Percentiles rank a stretch among this genome's conserved stretches.
Evolutionary conservation across 2,797 vertebrate genomes (phyloP).

Genomic region (Parauchenoglanis punctatus): DNA sequence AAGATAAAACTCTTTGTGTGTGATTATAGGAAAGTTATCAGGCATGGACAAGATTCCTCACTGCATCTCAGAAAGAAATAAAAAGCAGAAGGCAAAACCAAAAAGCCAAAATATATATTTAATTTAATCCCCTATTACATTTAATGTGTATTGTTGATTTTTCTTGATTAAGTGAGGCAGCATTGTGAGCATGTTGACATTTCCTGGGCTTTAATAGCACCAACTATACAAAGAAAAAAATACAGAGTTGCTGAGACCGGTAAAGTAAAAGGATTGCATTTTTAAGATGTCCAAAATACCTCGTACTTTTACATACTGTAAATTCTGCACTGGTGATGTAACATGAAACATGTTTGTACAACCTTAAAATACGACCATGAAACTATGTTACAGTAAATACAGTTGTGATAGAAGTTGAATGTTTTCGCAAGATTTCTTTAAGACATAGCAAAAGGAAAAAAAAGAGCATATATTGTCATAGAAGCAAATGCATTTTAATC

Average conservation of each 20-base stretch:
- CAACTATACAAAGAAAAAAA: neutral
- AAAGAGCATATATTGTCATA: neutral
- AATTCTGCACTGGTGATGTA: neutral
- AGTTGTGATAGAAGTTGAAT: neutral
- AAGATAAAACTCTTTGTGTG: neutral
- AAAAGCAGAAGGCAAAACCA: neutral
- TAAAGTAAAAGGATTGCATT: neutral
- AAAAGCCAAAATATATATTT: neutral
- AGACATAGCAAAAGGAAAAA: neutral
- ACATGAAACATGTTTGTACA: neutral
- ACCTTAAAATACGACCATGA: neutral
- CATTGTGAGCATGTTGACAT: neutral
- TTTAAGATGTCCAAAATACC: neutral
- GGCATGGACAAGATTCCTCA: neutral
- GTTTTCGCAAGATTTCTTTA: neutral
- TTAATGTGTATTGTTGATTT: neutral
- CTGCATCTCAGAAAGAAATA: neutral
- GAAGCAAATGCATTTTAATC: neutral
- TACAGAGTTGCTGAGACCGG: neutral
- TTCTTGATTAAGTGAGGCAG: neutral
- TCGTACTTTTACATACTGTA: neutral
- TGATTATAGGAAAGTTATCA: neutral
- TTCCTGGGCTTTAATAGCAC: neutral
- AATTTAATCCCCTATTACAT: neutral
- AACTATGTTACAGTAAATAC: neutral